These are phyloP conservation scores for Xestia xanthographa DNA, from an alignment of 2,888 invertebrate genomes.

Conservation along the genomic window DNA sequence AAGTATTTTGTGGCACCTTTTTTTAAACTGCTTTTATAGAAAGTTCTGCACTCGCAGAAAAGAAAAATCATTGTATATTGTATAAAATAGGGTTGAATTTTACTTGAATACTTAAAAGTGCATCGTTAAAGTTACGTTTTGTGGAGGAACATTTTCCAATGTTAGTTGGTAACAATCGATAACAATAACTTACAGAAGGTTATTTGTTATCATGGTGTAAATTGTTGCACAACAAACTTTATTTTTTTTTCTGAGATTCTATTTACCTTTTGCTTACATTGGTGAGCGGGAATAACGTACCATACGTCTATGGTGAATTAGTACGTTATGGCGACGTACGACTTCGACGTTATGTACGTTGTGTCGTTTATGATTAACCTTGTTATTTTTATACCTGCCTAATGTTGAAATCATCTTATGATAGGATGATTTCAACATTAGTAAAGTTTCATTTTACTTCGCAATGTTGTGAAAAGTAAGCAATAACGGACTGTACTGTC, in stretches of 20 bases:
- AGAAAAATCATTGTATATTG: conserved; percentile 17
- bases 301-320: no score
- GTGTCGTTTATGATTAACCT: no score
- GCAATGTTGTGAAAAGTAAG: background rate
- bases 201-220: no score
- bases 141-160: background rate
- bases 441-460: background rate
- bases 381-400: no score
- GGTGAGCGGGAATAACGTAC: no score
- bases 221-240: no score
- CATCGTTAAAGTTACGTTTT: background rate
- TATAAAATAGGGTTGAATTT: conserved; percentile 1
- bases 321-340: no score
- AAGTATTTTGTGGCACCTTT: conserved; percentile 7
- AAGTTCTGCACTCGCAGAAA: conserved; percentile 44
- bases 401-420: no score
- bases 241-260: background rate
- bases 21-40: conserved; percentile 13
- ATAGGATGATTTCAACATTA: no score
- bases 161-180: background rate
- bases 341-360: no score
- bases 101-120: background rate
- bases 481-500: background rate
- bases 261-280: background rate
- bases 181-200: background rate